Evolutionary conservation across 23 tunicate species (phyloP), one percentile per base, ranked within the genome.

Genomic region (Ciona savignyi): DNA sequence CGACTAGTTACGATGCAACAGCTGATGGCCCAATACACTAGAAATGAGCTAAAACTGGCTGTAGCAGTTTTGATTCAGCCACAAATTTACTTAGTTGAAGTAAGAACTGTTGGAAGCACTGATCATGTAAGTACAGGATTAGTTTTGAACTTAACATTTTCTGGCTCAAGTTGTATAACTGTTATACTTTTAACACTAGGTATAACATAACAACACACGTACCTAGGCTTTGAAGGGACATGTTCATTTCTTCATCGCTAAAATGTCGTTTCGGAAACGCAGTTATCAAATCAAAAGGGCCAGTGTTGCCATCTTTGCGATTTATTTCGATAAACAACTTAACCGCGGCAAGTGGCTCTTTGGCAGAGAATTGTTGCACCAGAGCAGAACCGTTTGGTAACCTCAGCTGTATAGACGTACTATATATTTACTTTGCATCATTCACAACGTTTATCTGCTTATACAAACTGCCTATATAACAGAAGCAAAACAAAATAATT

Each of bases 201-300:
- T n/a, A n/a, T n/a, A n/a, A n/a, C n/a, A n/a, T n/a, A n/a, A 42
- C 56, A 42, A 42, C 27, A 48, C 2, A n/a, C 66, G 35, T 61
- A 74, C 89, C 89, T 4, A 89, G 73, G 1, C 73, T 25, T 48
- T 69, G 51, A 56, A 89, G 68, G 19, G 96, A 68, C 82, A 72
- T 79, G 26, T 89, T 67, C 64, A 70, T 61, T 29, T 89, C 96
- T 23, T 78, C 96, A 2, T 34, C 77, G 26, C 80, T 56, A 63
- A 89, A 89, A 27, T 74, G 71, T 74, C 75, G 78, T 32, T 75
- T 78, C 22, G 96, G 96, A 74, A 77, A 89, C 25, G 96, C 62
- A 11, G 89, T 82, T 72, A 79, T 80, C 11, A 89, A 42, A 25
- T 62, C 65, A 42, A 76, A 80, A 0, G 80, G 79, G 19, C 75